A percentile compares a stretch with the other conserved stretches of the same genome.
Evolutionary conservation across 2,888 invertebrate species (phyloP).

Genomic region (Agriopis marginaria): DNA sequence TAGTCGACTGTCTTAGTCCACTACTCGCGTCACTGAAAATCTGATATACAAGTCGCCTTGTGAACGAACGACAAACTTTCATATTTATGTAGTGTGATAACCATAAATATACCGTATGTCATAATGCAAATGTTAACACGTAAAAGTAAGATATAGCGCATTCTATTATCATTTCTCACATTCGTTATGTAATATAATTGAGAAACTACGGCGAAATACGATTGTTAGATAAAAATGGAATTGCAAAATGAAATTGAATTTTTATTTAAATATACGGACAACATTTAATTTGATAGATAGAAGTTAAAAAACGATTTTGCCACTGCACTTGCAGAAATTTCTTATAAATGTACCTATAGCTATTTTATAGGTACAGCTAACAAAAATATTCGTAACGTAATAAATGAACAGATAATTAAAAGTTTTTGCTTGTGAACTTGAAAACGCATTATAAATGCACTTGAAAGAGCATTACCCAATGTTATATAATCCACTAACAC

Average conservation of each 20-base stretch:
- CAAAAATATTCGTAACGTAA: background rate
- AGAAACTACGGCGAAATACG: slow-evolving; percentile 12
- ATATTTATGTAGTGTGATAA: background rate
- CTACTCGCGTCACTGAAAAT: background rate
- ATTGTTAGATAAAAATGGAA: background rate
- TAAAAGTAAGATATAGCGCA: slow-evolving; percentile 41
- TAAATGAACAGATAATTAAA: slow-evolving; percentile 7
- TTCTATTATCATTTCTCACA: slow-evolving; percentile 39
- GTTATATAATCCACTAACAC: slow-evolving; percentile 20
- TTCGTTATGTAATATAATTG: slow-evolving; percentile 23
- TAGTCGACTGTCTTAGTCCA: too few relatives aligned
- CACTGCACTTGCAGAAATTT: too few relatives aligned
- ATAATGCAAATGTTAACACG: slow-evolving; percentile 43
- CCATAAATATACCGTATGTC: slow-evolving; percentile 22
- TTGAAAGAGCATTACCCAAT: slow-evolving; percentile 20
- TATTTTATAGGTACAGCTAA: too few relatives aligned
- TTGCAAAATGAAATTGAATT: slow-evolving; percentile 3
- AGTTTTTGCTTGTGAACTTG: slow-evolving; percentile 19
- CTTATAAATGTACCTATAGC: too few relatives aligned
- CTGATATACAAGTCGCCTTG: background rate
- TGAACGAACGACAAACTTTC: slow-evolving; percentile 2
- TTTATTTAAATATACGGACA: slow-evolving; percentile 3
- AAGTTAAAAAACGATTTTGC: too few relatives aligned
- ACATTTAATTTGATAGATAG: background rate
- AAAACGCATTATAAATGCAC: slow-evolving; percentile 25